Percentiles rank a stretch among this genome's conserved stretches.
phyloP scores from a whole-genome alignment of 2,888 invertebrate species.

The Ectobius pallidus region DNA sequence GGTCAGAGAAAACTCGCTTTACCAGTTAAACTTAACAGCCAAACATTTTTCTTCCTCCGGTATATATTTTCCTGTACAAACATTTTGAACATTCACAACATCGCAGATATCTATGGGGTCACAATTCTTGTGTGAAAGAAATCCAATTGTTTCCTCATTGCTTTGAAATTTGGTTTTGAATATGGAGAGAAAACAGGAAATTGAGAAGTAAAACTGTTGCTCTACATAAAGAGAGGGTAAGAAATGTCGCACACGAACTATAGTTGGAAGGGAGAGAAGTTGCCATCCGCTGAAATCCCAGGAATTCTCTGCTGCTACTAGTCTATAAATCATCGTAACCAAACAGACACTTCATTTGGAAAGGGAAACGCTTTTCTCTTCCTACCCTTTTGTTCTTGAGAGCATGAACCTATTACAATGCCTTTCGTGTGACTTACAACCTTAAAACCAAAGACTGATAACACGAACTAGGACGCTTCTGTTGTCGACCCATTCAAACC shows the following conservation, averaged over 20 bases:
- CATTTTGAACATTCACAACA: too few relatives aligned
- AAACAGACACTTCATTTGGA: conserved; percentile 41
- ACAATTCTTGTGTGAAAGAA: neutral
- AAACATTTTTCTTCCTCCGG: too few relatives aligned
- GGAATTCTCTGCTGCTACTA: neutral
- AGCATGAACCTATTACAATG: conserved; percentile 36
- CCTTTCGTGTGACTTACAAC: conserved; percentile 38
- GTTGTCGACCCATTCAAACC: too few relatives aligned
- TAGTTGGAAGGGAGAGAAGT: neutral
- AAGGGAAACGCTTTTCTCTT: conserved; percentile 37
- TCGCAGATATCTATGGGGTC: too few relatives aligned
- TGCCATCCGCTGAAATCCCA: neutral
- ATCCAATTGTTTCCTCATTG: neutral
- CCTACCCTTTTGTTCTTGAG: conserved; percentile 34
- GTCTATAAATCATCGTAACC: conserved; percentile 36
- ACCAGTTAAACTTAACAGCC: too few relatives aligned
- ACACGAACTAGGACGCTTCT: conserved; percentile 28
- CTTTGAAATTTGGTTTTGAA: neutral
- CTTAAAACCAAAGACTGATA: conserved; percentile 28
- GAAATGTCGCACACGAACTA: neutral
- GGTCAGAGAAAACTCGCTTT: too few relatives aligned
- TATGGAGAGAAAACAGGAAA: neutral
- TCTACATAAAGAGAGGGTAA: neutral
- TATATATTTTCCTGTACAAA: too few relatives aligned
- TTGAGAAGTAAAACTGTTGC: neutral